phyloP scores from a whole-genome alignment of 1,140 invertebrate species.

The Drosophila sucinea region DNA sequence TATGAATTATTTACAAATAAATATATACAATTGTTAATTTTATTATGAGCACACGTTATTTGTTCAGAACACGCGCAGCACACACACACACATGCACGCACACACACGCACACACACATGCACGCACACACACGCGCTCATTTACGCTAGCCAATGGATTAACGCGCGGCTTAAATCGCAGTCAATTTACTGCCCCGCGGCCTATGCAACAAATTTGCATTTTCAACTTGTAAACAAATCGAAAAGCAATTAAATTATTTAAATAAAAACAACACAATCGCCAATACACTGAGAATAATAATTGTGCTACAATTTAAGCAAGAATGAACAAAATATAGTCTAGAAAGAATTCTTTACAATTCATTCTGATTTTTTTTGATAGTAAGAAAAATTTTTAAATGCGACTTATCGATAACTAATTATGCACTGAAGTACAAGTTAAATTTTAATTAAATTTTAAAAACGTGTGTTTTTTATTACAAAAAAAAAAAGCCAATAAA shows the following conservation, averaged over 20 bases:
- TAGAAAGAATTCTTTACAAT: neutral
- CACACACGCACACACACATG: constrained; percentile 4
- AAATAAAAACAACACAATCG: constrained; percentile 70
- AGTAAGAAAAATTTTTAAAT: too few relatives aligned
- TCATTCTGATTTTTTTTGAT: too few relatives aligned
- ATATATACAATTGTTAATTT: constrained; percentile 66
- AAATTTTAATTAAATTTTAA: too few relatives aligned
- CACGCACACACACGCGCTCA: constrained; percentile 19
- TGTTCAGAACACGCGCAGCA: constrained; percentile 1
- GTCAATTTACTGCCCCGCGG: constrained; percentile 73
- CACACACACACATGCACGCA: neutral
- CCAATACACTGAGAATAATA: neutral
- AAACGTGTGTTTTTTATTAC: too few relatives aligned
- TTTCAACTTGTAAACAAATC: constrained; percentile 79
- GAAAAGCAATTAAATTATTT: constrained; percentile 81
- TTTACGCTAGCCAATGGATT: constrained; percentile 45
- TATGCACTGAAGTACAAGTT: too few relatives aligned
- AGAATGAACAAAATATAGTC: neutral
- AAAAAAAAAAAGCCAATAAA: too few relatives aligned
- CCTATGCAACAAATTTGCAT: constrained; percentile 73
- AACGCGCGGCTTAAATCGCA: constrained; percentile 65
- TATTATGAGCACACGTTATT: constrained; percentile 46
- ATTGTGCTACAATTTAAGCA: neutral
- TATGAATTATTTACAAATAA: constrained; percentile 13
- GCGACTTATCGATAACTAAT: too few relatives aligned